Conservation (phyloP, 2,888 invertebrate species). For the Ectemnius continuus region DNA sequence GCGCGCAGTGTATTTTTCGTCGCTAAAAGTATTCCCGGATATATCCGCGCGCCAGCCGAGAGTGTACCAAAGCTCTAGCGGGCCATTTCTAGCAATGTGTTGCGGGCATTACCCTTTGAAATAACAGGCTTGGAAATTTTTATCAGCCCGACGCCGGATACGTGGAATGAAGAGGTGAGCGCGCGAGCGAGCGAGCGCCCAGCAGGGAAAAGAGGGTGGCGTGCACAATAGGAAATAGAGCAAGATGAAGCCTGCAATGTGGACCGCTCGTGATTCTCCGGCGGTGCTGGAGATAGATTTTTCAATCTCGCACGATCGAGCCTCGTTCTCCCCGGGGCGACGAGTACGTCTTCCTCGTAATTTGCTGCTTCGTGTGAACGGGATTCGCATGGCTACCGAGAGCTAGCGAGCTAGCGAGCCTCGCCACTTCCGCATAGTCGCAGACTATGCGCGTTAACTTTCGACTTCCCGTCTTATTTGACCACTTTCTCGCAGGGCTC, state of each 20-base stretch:
- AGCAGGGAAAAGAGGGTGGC: too few relatives aligned
- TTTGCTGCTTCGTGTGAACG: not conserved
- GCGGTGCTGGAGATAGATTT: not conserved
- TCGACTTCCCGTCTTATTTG: not conserved
- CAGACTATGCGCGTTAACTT: not conserved
- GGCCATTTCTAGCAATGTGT: too few relatives aligned
- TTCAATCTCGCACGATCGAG: slow-evolving; percentile 5
- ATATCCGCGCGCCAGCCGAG: too few relatives aligned
- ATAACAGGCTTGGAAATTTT: slow-evolving; percentile 2
- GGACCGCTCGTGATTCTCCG: slow-evolving; percentile 5
- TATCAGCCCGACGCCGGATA: too few relatives aligned
- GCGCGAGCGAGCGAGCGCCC: too few relatives aligned
- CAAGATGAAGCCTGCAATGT: slow-evolving; percentile 5
- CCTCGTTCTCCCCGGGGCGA: not conserved
- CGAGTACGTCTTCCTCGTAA: slow-evolving; percentile 1
- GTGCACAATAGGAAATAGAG: slow-evolving; percentile 1
- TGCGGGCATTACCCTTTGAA: not conserved
- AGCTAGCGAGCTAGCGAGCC: too few relatives aligned
- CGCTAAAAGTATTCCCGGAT: too few relatives aligned
- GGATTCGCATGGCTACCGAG: not conserved
- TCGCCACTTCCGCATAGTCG: not conserved
- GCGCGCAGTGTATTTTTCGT: not conserved
- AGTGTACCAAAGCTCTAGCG: too few relatives aligned
- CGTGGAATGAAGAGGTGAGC: too few relatives aligned
- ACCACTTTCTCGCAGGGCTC: not conserved